Base-by-base conservation (phyloP, 64 coral and sea anemone species). In the Hydrozoanthus tunicans region DNA sequence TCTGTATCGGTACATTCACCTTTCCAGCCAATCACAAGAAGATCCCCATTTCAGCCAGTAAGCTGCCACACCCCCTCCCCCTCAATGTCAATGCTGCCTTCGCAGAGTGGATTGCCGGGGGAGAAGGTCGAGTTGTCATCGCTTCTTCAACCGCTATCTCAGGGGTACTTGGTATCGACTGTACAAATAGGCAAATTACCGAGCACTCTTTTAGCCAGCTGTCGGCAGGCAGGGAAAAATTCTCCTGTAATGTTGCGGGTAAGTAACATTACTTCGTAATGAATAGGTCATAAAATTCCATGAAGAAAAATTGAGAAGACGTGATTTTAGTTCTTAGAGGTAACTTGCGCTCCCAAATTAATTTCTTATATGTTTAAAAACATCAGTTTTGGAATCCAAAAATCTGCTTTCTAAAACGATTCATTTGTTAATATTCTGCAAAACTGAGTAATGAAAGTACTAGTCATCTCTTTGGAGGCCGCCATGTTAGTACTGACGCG, bases 31-130 rank as follows among this genome's bases (percentile, higher is more conserved):
- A 97, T 97, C 56, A 80, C 91, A 59, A 94, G 95, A 82, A 64
- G 77, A 9, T 97, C 95, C 3, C 95, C 95, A 56, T 97, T 97
- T 81, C 92, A 97, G 79, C 95, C 95, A 24, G 93, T 97, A 55
- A 86, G 81, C 64, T 90, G 82, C 56, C 67, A 72, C 6, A 90
- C 92, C 14, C 93, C 93, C 58, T 97, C 95, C 12, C 95, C 95
- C 59, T 93, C 92, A 43, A 59, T 82, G 69, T 89, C 88, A 78
- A 89, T 81, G 68, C 58, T 67, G 3, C 86, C 95, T 6, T 56
- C 77, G 8, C 64, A 88, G 64, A 73, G 68, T 88, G 83, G 84
- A 17, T 26, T 51, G 11, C 89, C 78, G 24, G 82, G 89, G 6
- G 81, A 82, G 78, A 81, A 51, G 51, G 77, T 75, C 5, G 90